A percentile compares a stretch with the other conserved stretches of the same genome.
These are phyloP conservation scores for rabbit (Oryctolagus cuniculus) DNA, from an alignment of 2,113 vertebrate species.

Conservation along the genomic window mOryCun1.1 NC_091441.1:121630001-121630500, in stretches of 20 bases:
- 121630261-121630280: conserved; percentile 55
- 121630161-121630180: not conserved
- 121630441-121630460: not conserved
- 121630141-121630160: not conserved
- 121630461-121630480: not conserved
- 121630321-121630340: conserved; percentile 43
- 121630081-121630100: not conserved
- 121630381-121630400: not conserved
- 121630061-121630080: not conserved
- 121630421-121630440: not conserved
- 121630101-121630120: not conserved
- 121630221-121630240: conserved; percentile 6
- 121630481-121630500: not conserved
- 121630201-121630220: not conserved
- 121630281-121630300: conserved; percentile 52
- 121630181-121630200: not conserved
- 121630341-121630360: conserved; percentile 38
- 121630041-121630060: not conserved
- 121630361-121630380: not conserved
- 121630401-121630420: not conserved
- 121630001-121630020: no score
- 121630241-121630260: conserved; percentile 65
- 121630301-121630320: conserved; percentile 72
- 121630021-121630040: no score
- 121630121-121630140: conserved; percentile 9